A percentile compares a stretch with the other conserved stretches of the same genome.
These are phyloP conservation scores for Pteropus alecto DNA, from an alignment of 2,113 vertebrate species.

Conservation along the genomic window DNA sequence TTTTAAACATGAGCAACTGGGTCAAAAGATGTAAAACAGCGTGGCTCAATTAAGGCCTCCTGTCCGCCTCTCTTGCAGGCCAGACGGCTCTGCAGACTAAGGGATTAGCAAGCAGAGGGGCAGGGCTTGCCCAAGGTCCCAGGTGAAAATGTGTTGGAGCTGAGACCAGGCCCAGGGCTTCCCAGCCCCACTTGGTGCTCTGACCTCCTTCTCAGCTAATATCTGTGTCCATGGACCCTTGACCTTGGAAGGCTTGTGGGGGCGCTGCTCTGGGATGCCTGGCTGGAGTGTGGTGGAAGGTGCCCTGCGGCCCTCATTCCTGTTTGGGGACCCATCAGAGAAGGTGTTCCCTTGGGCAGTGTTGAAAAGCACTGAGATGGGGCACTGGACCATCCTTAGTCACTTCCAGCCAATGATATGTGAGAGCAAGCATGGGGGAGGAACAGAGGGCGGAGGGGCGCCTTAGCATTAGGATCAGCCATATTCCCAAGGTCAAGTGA, in stretches of 20 bases:
- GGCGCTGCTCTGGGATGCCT: neutral
- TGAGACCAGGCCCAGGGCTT: neutral
- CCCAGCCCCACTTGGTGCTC: neutral
- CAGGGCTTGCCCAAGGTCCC: neutral
- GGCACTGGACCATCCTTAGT: too few species aligned
- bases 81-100: neutral
- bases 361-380: neutral
- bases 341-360: neutral
- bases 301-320: neutral
- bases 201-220: neutral
- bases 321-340: neutral
- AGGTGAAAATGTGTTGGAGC: too few species aligned
- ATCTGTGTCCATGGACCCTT: neutral
- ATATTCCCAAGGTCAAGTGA: neutral
- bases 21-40: neutral
- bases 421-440: neutral
- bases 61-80: neutral
- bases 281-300: neutral
- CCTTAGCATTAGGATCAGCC: neutral
- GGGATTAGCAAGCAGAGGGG: neutral
- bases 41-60: fast-evolving
- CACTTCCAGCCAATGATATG: neutral
- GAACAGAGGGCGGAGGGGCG: neutral
- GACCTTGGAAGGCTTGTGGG: neutral
- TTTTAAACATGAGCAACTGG: neutral